Evolutionary conservation across 1,140 invertebrate genomes (phyloP), one percentile per base, ranked within the genome.

Genomic region (Patella vulgata): DNA sequence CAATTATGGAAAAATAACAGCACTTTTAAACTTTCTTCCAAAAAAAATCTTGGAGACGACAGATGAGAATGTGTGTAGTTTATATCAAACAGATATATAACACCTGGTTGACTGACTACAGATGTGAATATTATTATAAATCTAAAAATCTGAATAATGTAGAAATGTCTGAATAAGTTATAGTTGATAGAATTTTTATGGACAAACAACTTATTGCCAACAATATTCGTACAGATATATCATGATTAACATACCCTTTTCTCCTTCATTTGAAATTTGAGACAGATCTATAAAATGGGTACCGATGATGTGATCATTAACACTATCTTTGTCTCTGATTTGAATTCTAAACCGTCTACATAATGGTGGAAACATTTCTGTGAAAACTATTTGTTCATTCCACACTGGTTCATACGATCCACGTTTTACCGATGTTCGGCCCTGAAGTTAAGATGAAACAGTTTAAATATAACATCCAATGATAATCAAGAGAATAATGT

Each of bases 321-420:
- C 80, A 60, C 76, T 81, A 57, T 83, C 77, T 53, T 67, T 78
- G 70, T 85, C 82, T 3, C 75, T 64, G 2, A 85, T 66, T 55
- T 84, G 78, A 21, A 85, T 59, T 51, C 78, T 74, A 47, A 85
- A 74, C 21, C 81, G 56, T 8, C 81, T 72, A 70, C 82, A 83
- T 12, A 84, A 63, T 17, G 83, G 81, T n/a, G 83, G 83, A 57
- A 85, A 84, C 81, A 82, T 83, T 60, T 84, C 83, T 0, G 81
- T 83, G 67, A 85, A 84, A 1, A 81, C 70, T 17, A 85, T 54
- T 56, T 82, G 78, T 71, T 85, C 82, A 66, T 84, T 83, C 83
- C 83, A 85, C 5, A 81, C 67, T 4, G 83, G 83, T 53, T 83
- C 77, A 65, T 83, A 84, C 8, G 61, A 68, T 19, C 81, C 80